phyloP scores from a whole-genome alignment of 2,797 vertebrate genomes.

The Fundulus diaphanus region DNA sequence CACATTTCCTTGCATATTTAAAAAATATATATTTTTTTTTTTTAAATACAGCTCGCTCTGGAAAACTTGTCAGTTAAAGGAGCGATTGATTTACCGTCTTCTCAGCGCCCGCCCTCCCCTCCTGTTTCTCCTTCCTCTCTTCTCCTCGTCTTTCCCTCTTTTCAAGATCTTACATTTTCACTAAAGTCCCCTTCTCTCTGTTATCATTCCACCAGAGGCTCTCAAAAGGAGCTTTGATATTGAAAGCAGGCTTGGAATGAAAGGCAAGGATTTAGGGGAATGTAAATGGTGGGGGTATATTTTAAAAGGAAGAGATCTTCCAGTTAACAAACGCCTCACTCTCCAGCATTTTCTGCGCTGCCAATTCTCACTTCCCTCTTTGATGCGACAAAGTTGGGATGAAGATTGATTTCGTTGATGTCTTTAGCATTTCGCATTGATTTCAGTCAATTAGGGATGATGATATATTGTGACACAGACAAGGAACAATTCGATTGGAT shows the following conservation, averaged over 20 bases:
- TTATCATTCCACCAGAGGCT: constrained; percentile 81
- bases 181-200: constrained; percentile 79
- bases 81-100: constrained; percentile 71
- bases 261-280: constrained; percentile 77
- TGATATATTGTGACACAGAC: constrained; percentile 56
- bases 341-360: constrained; percentile 44
- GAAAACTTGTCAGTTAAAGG: constrained; percentile 77
- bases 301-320: constrained; percentile 73
- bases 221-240: constrained; percentile 82
- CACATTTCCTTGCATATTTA: constrained; percentile 60
- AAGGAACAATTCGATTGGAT: background rate
- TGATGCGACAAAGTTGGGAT: constrained; percentile 55
- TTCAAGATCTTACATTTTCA: constrained; percentile 79
- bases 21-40: no score
- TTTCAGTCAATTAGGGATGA: constrained; percentile 66
- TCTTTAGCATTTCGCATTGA: constrained; percentile 56
- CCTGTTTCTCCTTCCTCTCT: constrained; percentile 49
- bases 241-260: constrained; percentile 81
- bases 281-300: constrained; percentile 78
- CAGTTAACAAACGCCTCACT: constrained; percentile 74
- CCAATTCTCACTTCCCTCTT: constrained; percentile 29
- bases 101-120: constrained; percentile 36
- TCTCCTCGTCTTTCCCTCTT: constrained; percentile 61
- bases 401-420: constrained; percentile 43
- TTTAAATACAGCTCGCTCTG: constrained; percentile 55